phyloP scores from a whole-genome alignment of 2,888 invertebrate genomes.

The Meiosimyza decipiens region DNA sequence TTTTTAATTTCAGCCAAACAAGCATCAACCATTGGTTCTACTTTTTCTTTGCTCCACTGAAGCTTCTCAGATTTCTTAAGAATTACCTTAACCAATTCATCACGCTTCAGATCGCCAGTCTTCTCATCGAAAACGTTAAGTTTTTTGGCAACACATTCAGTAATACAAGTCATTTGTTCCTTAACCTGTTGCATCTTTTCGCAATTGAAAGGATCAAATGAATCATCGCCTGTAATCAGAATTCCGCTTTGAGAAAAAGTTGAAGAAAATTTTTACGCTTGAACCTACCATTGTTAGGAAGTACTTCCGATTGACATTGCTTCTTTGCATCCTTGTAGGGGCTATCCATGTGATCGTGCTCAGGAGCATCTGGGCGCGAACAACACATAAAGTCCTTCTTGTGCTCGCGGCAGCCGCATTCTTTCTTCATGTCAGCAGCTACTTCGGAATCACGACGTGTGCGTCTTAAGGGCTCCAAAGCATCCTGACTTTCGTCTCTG shows the following conservation, averaged over 20 bases:
- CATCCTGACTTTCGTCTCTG: slow-evolving; percentile 41
- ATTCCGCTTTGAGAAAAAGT: neutral
- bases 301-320: slow-evolving; percentile 45
- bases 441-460: slow-evolving; percentile 43
- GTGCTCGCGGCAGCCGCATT: slow-evolving; percentile 40
- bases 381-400: slow-evolving; percentile 48
- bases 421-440: slow-evolving; percentile 34
- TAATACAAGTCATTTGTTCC: slow-evolving; percentile 47
- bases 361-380: slow-evolving; percentile 40
- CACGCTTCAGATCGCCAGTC: slow-evolving; percentile 47
- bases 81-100: slow-evolving; percentile 41
- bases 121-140: slow-evolving; percentile 45
- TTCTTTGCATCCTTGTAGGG: slow-evolving; percentile 42
- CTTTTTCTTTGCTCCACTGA: slow-evolving; percentile 45
- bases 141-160: slow-evolving; percentile 50
- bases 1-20: slow-evolving; percentile 46
- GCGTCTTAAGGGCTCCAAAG: slow-evolving; percentile 37
- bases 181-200: slow-evolving; percentile 47
- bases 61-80: slow-evolving; percentile 39
- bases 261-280: neutral
- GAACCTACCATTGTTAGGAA: slow-evolving; percentile 44
- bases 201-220: slow-evolving; percentile 52
- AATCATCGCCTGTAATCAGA: slow-evolving; percentile 38
- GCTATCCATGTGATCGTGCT: slow-evolving; percentile 30
- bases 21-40: slow-evolving; percentile 49